Base-by-base conservation (phyloP, 2,113 vertebrate species). In the Istiophorus platypterus region DNA sequence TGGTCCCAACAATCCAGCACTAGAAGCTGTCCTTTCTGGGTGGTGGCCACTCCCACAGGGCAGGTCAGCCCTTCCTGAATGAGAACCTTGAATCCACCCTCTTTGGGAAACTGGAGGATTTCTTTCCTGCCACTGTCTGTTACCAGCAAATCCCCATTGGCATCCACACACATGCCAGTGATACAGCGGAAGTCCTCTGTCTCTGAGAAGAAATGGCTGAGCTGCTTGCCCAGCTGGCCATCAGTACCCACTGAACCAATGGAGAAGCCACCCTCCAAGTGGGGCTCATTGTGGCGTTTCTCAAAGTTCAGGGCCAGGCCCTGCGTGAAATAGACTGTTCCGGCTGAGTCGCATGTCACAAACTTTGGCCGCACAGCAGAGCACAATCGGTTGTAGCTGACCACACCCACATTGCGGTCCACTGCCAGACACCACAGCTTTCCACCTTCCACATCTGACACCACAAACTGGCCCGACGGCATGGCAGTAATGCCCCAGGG, bases 1-100 rank as follows among this genome's bases (percentile, higher is more conserved):
- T 99, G 97, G 94, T 99, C 98, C 97, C 97, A 98, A 80, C 97
- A 99, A 92, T 99, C 98, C 85, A 99, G 92, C 81, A 99, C 98
- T 37, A 99, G 91, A 68, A 99, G 94, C 87, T 99, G 98, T 82
- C 98, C 98, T 92, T 99, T 99, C 49, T 97, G 97, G 3, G 98
- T 99, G 24, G 98, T 95, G 49, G 97, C 97, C 0, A 99, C 97
- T 1, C 97, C 98, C 0, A 99, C 96, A 0, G 98, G 98, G 82
- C 97, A 99, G 4, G 95, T 98, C 61, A 99, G 94, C 11, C 98
- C 98, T 68, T 99, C 98, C 76, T 96, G 96, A 84, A 99, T 97
- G 8, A 99, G 92, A 85, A 99, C 90, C 68, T 96, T 98, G 11
- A 96, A 97, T 76, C 98, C 98, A 0, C 98, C 98, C 34, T 97